Evolutionary conservation across 1,140 invertebrate genomes (phyloP), one percentile per base, ranked within the genome.

Genomic region (Neodiprion virginianus): DNA sequence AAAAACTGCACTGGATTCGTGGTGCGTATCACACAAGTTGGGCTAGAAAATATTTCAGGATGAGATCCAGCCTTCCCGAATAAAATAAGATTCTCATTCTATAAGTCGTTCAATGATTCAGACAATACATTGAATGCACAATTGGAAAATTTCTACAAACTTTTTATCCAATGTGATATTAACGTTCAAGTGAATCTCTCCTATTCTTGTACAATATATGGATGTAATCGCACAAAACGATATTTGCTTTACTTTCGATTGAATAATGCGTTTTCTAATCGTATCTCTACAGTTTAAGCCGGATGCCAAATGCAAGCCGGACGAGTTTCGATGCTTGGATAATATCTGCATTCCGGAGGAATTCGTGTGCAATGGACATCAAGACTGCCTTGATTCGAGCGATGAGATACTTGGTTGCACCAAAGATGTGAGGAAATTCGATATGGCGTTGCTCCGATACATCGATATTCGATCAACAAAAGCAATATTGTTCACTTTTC

Each of bases 371-470:
- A 93, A 97, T 86, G 91, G 91, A 17, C 88, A 93, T 8, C 72
- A 86, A 2, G 93, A 96, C 83, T 97, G 96, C 82, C 83, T 87
- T 14, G 94, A 95, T 83, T 88, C 88, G 1, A 94, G 92, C 72
- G 96, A 98, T 86, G 96, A 98, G 88, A 88, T 90, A 73, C 86
- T 90, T 4, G 91, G 89, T 73, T 93, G 91, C 79, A 93, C 92
- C 81, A 90, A 87, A 89, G 8, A 84, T 85, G 75, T 79, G 4
- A 61, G 65, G 7, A 11, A 40, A 40, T 71, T 49, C 3, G 47
- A 11, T 23, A 40, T 40, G 28, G 5, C 71, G 28, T 48, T 72
- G n/a, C 61, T 47, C 8, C 10, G 7, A 48, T 12, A 7, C 48
- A 14, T 7, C 0, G 17, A 48, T 53, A 72, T 9, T 48, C 70